Evolutionary conservation across 2,113 vertebrate species (phyloP).

Genomic region (Neodon shergylaensis): DNA sequence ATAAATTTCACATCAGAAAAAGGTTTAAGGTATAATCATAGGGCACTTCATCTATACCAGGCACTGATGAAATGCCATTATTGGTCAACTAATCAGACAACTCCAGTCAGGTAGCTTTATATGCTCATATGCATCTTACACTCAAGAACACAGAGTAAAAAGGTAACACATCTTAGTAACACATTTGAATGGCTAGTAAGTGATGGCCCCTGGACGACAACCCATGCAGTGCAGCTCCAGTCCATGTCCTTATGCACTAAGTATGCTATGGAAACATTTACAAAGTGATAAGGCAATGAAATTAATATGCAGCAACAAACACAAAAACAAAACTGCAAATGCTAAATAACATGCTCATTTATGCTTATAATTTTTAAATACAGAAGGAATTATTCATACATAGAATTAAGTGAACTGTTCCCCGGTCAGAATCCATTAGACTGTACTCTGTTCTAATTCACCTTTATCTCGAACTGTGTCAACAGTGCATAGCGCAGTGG

Average conservation of each 20-base stretch:
- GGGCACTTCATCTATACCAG: conserved; percentile 4
- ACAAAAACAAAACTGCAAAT: conserved; percentile 51
- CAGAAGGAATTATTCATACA: conserved; percentile 36
- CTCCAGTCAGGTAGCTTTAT: neutral
- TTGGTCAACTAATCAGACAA: conserved; percentile 8
- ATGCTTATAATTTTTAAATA: conserved; percentile 31
- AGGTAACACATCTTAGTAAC: neutral
- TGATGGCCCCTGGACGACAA: conserved; percentile 28
- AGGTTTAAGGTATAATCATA: conserved; percentile 45
- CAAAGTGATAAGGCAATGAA: conserved; percentile 10
- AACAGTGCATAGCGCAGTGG: neutral
- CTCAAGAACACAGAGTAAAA: conserved; percentile 17
- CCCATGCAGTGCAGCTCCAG: neutral
- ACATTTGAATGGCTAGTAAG: neutral
- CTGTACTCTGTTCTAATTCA: conserved; percentile 38
- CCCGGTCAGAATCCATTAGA: neutral
- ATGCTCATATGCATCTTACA: neutral
- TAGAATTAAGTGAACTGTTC: conserved; percentile 43
- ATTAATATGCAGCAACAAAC: conserved; percentile 45
- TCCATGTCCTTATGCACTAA: neutral
- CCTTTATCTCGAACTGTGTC: conserved; percentile 29
- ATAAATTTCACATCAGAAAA: conserved; percentile 30
- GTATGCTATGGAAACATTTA: conserved; percentile 37
- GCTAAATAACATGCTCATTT: conserved; percentile 29
- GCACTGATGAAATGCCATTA: neutral